Percentiles rank a stretch among this genome's conserved stretches.
Conservation (phyloP, 2,888 invertebrate genomes). For the Ochropacha duplaris region DNA sequence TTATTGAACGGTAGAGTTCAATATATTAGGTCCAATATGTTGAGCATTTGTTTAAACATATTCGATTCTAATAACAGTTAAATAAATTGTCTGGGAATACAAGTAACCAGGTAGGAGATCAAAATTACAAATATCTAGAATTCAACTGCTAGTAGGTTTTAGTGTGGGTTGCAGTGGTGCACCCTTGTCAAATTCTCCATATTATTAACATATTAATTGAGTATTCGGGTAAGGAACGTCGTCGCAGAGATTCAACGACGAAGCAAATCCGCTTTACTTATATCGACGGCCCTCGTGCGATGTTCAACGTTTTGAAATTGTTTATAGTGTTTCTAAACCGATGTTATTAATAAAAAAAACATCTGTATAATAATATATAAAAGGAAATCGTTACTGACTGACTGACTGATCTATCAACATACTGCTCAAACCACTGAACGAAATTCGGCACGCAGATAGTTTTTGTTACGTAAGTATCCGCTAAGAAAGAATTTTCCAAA, state of each 20-base stretch:
- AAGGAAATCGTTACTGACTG: too few relatives aligned
- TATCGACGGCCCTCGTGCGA: slow-evolving; percentile 26
- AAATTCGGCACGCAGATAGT: too few relatives aligned
- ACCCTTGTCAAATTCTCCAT: slow-evolving; percentile 55
- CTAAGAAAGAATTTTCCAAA: too few relatives aligned
- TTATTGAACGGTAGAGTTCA: too few relatives aligned
- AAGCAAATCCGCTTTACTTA: slow-evolving; percentile 61
- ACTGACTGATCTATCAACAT: too few relatives aligned
- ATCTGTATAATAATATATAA: too few relatives aligned
- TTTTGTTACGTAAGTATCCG: too few relatives aligned
- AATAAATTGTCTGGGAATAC: background rate
- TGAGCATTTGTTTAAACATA: too few relatives aligned
- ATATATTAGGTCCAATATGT: too few relatives aligned
- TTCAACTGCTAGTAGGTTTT: slow-evolving; percentile 26
- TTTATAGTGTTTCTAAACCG: background rate
- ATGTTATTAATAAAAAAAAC: too few relatives aligned
- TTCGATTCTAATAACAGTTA: too few relatives aligned
- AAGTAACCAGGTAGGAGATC: background rate
- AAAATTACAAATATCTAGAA: background rate
- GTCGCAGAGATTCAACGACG: slow-evolving; percentile 27
- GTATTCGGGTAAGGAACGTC: slow-evolving; percentile 60
- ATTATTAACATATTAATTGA: slow-evolving; percentile 82
- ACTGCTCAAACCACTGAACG: too few relatives aligned
- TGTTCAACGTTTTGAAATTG: slow-evolving; percentile 8
- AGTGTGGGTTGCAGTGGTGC: slow-evolving; percentile 53